phyloP scores from a whole-genome alignment of 1,140 invertebrate species.

The Aphaenogaster floridana region DNA sequence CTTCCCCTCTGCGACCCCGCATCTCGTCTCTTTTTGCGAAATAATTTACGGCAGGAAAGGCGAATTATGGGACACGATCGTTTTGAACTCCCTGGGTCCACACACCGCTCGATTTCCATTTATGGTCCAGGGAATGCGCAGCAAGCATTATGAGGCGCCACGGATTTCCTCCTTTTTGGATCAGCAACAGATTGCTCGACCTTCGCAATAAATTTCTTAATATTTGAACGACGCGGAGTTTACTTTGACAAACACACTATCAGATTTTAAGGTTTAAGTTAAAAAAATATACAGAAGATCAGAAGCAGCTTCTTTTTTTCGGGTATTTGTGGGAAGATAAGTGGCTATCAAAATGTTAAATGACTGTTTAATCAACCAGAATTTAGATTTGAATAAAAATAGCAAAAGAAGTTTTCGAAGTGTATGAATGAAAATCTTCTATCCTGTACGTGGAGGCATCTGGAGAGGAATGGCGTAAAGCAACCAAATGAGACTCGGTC shows the following conservation, averaged over 20 bases:
- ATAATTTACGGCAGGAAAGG: conserved; percentile 47
- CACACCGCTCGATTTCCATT: conserved; percentile 33
- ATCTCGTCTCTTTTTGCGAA: conserved; percentile 40
- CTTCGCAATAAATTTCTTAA: not conserved
- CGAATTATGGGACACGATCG: conserved; percentile 56
- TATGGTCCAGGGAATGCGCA: not conserved
- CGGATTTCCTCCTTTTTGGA: not conserved
- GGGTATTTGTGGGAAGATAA: not conserved
- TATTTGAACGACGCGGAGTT: not conserved
- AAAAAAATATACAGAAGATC: not conserved
- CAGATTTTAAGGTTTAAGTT: not conserved
- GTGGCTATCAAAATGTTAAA: not conserved
- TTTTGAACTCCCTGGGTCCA: conserved; percentile 7
- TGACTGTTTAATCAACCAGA: not conserved
- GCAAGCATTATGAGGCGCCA: not conserved
- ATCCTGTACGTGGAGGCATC: conserved; percentile 77
- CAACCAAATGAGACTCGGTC: conserved; percentile 65
- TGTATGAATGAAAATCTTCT: conserved; percentile 25
- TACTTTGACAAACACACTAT: not conserved
- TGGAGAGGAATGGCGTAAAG: conserved; percentile 70
- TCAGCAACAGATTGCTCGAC: not conserved
- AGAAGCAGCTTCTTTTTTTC: not conserved
- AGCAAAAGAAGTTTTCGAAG: not conserved
- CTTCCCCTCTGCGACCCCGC: not conserved
- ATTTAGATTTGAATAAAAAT: conserved; percentile 14